A percentile compares a stretch with the other conserved stretches of the same genome.
Evolutionary conservation across 2,113 vertebrate species (phyloP).

Genomic region (Halichoeres trimaculatus): DNA sequence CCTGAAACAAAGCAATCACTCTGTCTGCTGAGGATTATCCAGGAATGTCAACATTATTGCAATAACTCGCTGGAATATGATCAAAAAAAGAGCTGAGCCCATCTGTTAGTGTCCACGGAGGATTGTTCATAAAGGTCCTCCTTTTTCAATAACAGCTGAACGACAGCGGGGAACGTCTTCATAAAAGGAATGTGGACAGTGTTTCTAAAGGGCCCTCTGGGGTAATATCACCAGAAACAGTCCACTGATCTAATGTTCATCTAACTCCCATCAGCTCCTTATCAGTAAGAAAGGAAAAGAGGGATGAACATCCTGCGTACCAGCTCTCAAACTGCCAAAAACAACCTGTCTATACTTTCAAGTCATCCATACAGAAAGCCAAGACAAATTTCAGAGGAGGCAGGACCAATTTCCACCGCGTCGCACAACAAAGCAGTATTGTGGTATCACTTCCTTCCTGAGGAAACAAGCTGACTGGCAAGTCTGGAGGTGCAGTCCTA

Average conservation of each 20-base stretch:
- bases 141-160: conserved; percentile 26
- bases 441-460: conserved; percentile 67
- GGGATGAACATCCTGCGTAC: conserved; percentile 4
- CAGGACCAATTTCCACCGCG: conserved; percentile 38
- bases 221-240: conserved; percentile 1
- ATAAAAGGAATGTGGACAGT: conserved; percentile 8
- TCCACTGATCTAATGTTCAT: conserved; percentile 6
- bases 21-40: conserved; percentile 44
- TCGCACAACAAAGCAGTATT: conserved; percentile 48
- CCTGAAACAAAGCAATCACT: conserved; percentile 51
- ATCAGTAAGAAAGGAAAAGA: conserved; percentile 12
- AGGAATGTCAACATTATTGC: conserved; percentile 38
- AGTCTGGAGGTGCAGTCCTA: conserved; percentile 37
- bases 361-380: conserved; percentile 11
- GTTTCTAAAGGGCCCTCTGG: conserved; percentile 6
- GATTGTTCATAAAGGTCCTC: conserved; percentile 29
- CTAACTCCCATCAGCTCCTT: conserved; percentile 8
- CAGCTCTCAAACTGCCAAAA: conserved; percentile 19
- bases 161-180: conserved; percentile 24
- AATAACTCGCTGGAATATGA: conserved; percentile 35
- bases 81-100: conserved; percentile 39
- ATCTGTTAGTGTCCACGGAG: conserved; percentile 54
- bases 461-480: conserved; percentile 51
- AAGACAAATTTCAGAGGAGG: conserved; percentile 49
- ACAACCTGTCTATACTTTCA: conserved; percentile 28